Evolutionary conservation across 2,797 vertebrate species (phyloP).

Genomic region (Lutjanus argentimaculatus): DNA sequence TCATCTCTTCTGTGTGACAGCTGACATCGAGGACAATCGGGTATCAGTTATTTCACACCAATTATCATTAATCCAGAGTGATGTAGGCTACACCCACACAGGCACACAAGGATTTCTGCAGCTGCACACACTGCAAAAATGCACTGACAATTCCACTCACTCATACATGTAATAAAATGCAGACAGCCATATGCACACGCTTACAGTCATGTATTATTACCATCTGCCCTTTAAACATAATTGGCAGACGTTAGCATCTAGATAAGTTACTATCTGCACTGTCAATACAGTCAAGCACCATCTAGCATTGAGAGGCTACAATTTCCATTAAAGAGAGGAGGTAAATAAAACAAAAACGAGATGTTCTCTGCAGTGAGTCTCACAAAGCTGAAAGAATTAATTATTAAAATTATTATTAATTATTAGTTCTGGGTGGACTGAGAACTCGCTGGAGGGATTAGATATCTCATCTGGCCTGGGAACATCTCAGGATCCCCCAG

Average conservation of each 20-base stretch:
- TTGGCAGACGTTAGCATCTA: no score
- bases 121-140: background rate
- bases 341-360: background rate
- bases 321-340: constrained; percentile 11
- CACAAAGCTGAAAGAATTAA: background rate
- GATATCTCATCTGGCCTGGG: no score
- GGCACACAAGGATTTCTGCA: background rate
- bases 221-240: no score
- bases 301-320: constrained; percentile 2
- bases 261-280: background rate
- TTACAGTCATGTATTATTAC: no score
- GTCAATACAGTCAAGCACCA: constrained; percentile 32
- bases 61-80: constrained; percentile 18
- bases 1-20: background rate
- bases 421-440: no score
- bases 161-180: background rate
- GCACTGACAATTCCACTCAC: background rate
- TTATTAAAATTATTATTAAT: background rate
- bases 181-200: background rate
- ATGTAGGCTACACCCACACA: background rate
- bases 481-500: no score
- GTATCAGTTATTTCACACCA: constrained; percentile 15
- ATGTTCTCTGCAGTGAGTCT: background rate
- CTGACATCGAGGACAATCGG: constrained; percentile 9
- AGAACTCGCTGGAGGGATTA: no score